Percentiles rank a stretch among this genome's conserved stretches.
Evolutionary conservation across 2,888 invertebrate genomes (phyloP).

Genomic region (Osmoderma eremita): DNA sequence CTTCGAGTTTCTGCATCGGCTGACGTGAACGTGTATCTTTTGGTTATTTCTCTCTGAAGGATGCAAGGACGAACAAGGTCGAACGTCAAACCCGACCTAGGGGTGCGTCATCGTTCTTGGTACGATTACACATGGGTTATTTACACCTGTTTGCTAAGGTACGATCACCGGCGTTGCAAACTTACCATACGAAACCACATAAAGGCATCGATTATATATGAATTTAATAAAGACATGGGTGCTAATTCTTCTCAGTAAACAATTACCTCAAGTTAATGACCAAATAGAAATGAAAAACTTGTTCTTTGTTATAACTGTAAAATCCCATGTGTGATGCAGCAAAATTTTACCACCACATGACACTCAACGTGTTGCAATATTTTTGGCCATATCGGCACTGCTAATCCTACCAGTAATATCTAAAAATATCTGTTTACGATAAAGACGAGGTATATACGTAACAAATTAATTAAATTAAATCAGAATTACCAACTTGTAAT

Average conservation of each 20-base stretch:
- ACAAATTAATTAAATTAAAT: too few relatives aligned
- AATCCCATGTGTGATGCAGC: too few relatives aligned
- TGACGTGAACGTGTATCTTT: conserved; percentile 21
- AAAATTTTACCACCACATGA: too few relatives aligned
- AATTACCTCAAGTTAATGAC: too few relatives aligned
- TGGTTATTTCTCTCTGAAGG: conserved; percentile 20
- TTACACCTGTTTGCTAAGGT: conserved; percentile 20
- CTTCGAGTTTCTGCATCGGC: conserved; percentile 19
- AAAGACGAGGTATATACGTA: too few relatives aligned
- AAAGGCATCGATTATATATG: conserved; percentile 5
- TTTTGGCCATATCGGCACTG: too few relatives aligned
- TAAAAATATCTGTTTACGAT: too few relatives aligned
- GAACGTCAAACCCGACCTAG: conserved; percentile 10
- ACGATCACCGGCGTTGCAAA: background rate
- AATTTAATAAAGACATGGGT: background rate
- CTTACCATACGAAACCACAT: conserved; percentile 2
- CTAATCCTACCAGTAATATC: too few relatives aligned
- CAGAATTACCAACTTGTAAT: too few relatives aligned
- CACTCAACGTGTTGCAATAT: too few relatives aligned
- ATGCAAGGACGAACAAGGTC: conserved; percentile 33
- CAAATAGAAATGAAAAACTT: too few relatives aligned
- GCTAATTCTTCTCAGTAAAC: background rate
- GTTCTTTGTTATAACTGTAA: too few relatives aligned
- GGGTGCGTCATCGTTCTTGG: conserved; percentile 33
- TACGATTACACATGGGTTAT: conserved; percentile 17